Base-by-base conservation (phyloP, 1,140 invertebrate species). In the Phocides pigmalion region DNA sequence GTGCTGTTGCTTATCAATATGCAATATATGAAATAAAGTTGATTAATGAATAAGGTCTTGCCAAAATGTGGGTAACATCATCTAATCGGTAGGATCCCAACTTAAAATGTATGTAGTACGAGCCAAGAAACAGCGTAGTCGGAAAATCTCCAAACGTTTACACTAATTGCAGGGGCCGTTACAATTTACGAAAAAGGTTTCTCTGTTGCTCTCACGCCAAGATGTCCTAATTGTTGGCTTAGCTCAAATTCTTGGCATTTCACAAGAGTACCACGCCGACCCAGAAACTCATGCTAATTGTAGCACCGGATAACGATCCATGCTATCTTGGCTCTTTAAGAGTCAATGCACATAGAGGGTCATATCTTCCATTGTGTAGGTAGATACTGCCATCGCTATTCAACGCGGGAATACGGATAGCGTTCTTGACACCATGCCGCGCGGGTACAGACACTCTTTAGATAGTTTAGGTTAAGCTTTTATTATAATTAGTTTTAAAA, bases 221-320 rank as follows among this genome's bases (percentile, higher is more conserved):
- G 16, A 42, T 4, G n/a, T 59, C 56, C 42, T 47, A 47, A 47
- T 47, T 47, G 56, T 47, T 59, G 56, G 56, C 17, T 47, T 28
- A 47, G 39, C 56, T 47, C 16, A 59, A 47, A 59, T 47, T 47
- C 15, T 11, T 11, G 41, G 9, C 16, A 47, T 22, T 25, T 32
- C 28, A n/a, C 41, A n/a, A 47, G 56, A 58, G 19, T 6, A 17
- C 54, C 42, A 46, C 17, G 54, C 42, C 20, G 51, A 59, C 54
- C 41, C 16, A 59, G 56, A 59, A 59, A 59, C 12, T 44, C 28
- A 19, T 20, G 41, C 42, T 59, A 59, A 59, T 59, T 59, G 56
- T 59, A 59, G 56, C 25, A 47, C 41, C 42, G 17, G 11, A 15
- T 59, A 47, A 59, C 54, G 15, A 59, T 59, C 54, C 54, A 37